A percentile compares a stretch with the other conserved stretches of the same genome.
These are phyloP conservation scores for Ailurus styani DNA, from an alignment of 2,113 vertebrate genomes.

Conservation along the genomic window DNA sequence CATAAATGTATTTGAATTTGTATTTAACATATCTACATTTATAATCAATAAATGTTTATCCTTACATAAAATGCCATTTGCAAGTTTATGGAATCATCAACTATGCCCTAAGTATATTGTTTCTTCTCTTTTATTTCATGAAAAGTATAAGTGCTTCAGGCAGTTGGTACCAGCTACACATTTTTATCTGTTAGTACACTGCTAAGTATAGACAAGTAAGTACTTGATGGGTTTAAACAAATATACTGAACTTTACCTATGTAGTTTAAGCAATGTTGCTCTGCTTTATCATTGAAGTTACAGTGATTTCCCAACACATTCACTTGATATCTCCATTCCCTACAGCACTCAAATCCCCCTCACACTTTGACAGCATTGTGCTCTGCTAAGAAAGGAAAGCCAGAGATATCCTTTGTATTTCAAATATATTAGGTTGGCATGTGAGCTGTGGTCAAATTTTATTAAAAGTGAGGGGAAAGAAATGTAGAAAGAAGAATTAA, in stretches of 20 bases:
- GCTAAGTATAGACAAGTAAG: background rate
- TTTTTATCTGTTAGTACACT: background rate
- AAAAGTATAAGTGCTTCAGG: background rate
- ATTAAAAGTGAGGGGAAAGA: background rate
- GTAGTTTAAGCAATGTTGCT: background rate
- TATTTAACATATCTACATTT: background rate
- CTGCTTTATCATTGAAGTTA: background rate
- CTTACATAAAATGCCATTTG: background rate
- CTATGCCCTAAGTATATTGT: background rate
- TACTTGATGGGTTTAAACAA: background rate
- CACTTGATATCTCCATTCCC: background rate
- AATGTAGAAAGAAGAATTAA: background rate
- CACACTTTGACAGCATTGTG: background rate
- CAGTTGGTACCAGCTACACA: background rate
- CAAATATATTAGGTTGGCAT: background rate
- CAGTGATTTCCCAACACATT: background rate
- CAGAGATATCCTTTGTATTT: background rate
- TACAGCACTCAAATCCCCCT: background rate
- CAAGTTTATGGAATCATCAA: background rate
- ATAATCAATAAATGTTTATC: background rate
- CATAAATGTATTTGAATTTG: background rate
- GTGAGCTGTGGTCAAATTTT: background rate
- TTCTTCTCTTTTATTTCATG: background rate
- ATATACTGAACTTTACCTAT: conserved; percentile 21
- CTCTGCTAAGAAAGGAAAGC: conserved; percentile 4